Percentiles rank a stretch among this genome's conserved stretches.
These are phyloP conservation scores for Phylloscopus collybita DNA, from an alignment of 2,797 vertebrate species.

Conservation along the genomic window DNA sequence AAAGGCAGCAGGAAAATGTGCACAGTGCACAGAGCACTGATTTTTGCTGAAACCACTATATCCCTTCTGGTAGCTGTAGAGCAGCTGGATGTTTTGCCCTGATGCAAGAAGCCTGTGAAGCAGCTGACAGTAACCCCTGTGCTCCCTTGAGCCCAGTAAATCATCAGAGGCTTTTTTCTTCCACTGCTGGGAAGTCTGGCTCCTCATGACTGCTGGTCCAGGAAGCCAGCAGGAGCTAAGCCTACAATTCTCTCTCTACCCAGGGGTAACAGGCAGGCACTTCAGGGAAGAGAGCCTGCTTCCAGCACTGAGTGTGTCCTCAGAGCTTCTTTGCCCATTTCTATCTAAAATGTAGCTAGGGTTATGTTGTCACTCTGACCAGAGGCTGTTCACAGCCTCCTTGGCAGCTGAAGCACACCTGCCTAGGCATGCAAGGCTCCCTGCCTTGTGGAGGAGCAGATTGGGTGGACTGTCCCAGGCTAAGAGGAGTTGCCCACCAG, in stretches of 20 bases:
- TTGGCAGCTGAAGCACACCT: not conserved
- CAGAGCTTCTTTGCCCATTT: not conserved
- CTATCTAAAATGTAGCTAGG: not conserved
- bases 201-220: not conserved
- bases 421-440: accelerated
- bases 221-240: not conserved
- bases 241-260: not conserved
- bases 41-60: not conserved
- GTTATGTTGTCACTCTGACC: not conserved
- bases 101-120: not conserved
- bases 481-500: not conserved
- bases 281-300: not conserved
- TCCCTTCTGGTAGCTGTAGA: not conserved
- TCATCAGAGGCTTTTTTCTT: not conserved
- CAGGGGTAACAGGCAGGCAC: not conserved
- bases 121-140: not conserved
- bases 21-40: accelerated
- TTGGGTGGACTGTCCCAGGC: not conserved
- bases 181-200: not conserved
- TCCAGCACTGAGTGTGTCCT: not conserved
- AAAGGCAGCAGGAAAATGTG: not conserved
- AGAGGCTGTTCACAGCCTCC: not conserved
- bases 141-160: not conserved
- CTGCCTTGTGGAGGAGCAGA: not conserved
- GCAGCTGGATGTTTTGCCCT: not conserved